Conservation (phyloP, 1,140 invertebrate genomes). For the Drosophila funebris region DNA sequence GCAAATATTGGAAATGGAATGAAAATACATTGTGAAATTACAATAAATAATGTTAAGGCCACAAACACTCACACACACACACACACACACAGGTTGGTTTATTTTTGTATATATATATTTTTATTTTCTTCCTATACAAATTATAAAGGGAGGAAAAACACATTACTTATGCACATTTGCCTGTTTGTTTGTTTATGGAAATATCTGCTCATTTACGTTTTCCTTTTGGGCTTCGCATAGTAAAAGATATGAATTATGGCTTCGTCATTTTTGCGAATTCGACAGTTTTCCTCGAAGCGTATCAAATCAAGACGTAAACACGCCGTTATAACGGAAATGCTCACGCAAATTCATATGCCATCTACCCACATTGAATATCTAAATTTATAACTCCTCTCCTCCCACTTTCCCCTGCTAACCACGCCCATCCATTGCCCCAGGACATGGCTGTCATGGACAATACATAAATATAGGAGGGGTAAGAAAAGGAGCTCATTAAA, state of each 20-base stretch:
- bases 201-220: constrained; percentile 16
- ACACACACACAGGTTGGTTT: not conserved
- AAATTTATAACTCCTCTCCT: too few species aligned
- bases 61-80: not conserved
- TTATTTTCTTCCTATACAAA: not conserved
- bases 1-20: constrained; percentile 6
- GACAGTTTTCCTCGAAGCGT: constrained; percentile 64
- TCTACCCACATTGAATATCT: constrained; percentile 27
- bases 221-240: constrained; percentile 42
- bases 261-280: constrained; percentile 45
- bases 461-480: constrained; percentile 40
- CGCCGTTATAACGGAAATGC: constrained; percentile 4
- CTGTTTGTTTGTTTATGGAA: constrained; percentile 37
- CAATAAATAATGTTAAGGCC: constrained; percentile 15
- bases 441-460: not conserved
- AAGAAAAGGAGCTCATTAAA: constrained; percentile 66
- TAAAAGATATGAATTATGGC: constrained; percentile 12
- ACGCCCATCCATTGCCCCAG: too few species aligned
- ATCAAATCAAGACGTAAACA: constrained; percentile 58
- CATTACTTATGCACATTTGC: constrained; percentile 18
- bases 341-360: constrained; percentile 25
- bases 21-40: constrained; percentile 2
- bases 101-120: too few species aligned
- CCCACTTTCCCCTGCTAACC: not conserved
- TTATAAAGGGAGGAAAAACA: not conserved